These are phyloP conservation scores for Aethina tumida DNA, from an alignment of 1,140 invertebrate species.

Conservation along the genomic window DNA sequence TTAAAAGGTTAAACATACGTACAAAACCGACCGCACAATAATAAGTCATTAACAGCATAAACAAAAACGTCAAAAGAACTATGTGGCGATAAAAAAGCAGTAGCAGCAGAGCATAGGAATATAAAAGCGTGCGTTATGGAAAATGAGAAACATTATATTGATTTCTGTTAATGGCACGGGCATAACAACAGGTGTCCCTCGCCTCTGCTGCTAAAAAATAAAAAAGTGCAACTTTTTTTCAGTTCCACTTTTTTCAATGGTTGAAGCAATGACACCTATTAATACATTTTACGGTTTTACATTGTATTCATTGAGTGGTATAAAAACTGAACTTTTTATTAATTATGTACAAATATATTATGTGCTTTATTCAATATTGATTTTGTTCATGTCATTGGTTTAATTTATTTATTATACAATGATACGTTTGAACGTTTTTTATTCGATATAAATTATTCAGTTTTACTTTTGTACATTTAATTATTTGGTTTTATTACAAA, in stretches of 20 bases:
- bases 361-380: constrained; percentile 18
- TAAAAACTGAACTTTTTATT: constrained; percentile 24
- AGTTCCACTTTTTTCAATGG: constrained; percentile 28
- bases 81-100: no score
- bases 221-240: constrained; percentile 25
- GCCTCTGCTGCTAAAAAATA: constrained; percentile 16
- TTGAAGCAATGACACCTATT: constrained; percentile 33
- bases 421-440: constrained; percentile 14
- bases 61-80: no score
- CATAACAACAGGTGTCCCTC: constrained; percentile 31
- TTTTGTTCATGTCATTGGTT: constrained; percentile 10
- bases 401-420: constrained; percentile 16
- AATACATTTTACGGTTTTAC: constrained; percentile 30
- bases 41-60: no score
- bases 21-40: no score
- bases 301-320: constrained; percentile 26
- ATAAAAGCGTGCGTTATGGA: no score
- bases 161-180: constrained; percentile 20
- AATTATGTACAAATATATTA: constrained; percentile 24
- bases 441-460: constrained; percentile 8
- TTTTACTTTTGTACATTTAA: constrained; percentile 8
- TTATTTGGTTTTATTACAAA: constrained; percentile 9
- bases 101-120: no score
- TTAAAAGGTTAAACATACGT: no score
- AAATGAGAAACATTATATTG: no score